Evolutionary conservation across 2,888 invertebrate species (phyloP), one percentile per base, ranked within the genome.

Genomic region (Eupithecia abbreviata): DNA sequence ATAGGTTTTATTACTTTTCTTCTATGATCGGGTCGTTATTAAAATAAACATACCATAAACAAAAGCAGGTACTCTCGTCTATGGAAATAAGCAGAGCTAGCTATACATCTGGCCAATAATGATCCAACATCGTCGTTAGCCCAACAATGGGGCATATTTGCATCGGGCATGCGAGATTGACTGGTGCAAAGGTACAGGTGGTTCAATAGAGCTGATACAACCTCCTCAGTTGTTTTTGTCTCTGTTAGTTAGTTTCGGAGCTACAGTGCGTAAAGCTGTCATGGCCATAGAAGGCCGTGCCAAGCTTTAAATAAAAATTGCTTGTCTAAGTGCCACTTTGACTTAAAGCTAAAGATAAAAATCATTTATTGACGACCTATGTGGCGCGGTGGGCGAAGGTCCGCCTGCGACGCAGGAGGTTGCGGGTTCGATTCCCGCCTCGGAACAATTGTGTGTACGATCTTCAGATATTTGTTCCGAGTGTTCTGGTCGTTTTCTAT

Each of bases 171-270:
- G 51, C 72, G 77, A 79, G 78, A 79, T 78, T 73, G 78, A 78
- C 78, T 76, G 77, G 45, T 70, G 68, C 70, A 49, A 67, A 30
- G 72, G 72, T 62, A 66, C 84, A 82, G 82, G 80, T 82, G 77
- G 79, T 81, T 72, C 78, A 76, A 76, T 69, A 45, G 79, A 83
- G 80, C 15, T 77, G 80, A 70, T 80, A 55, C 71, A 66, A 79
- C 75, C 4, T 10, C 55, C 3, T 0, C 4, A 65, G 65, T 18
- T 18, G 62, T 2, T 3, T 12, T 66, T 15, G n/a, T 30, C 5
- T n/a, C 47, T 15, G 6, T 67, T 13, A 5, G 30, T 62, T 30
- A 10, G 2, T 6, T 70, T 66, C 10, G n/a, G 6, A 15, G 55
- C 13, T 2, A 66, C 2, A 66, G 66, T 13, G 0, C 5, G 42